These are phyloP conservation scores for Amyelois transitella DNA, from an alignment of 1,140 invertebrate genomes.

Conservation along the genomic window DNA sequence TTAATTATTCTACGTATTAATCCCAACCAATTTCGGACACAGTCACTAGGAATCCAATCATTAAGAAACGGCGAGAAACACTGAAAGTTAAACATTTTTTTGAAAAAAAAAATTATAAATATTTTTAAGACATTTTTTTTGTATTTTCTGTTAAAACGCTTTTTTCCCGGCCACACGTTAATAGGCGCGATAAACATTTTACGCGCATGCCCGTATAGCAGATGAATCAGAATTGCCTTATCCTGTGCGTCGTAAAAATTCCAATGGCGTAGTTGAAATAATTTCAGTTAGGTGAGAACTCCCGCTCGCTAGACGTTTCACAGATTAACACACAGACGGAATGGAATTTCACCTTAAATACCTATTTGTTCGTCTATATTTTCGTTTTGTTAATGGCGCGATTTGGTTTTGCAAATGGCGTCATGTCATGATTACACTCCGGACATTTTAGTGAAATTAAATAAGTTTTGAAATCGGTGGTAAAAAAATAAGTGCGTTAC, in stretches of 20 bases:
- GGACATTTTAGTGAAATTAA: too few relatives aligned
- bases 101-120: too few relatives aligned
- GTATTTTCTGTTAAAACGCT: neutral
- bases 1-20: too few relatives aligned
- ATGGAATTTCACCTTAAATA: neutral
- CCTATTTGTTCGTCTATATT: neutral
- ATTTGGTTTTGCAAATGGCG: too few relatives aligned
- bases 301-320: neutral
- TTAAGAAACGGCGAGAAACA: too few relatives aligned
- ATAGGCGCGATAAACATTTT: constrained; percentile 28
- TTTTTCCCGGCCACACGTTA: constrained; percentile 9
- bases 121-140: too few relatives aligned
- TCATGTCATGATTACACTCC: too few relatives aligned
- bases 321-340: neutral
- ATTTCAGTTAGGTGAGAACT: constrained; percentile 16
- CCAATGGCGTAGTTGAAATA: constrained; percentile 20
- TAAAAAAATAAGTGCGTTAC: too few relatives aligned
- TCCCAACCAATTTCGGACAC: too few relatives aligned
- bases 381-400: neutral
- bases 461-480: too few relatives aligned
- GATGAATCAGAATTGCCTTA: constrained; percentile 28
- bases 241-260: constrained; percentile 19
- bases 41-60: too few relatives aligned
- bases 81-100: too few relatives aligned
- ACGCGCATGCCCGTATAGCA: constrained; percentile 16